Percentiles rank a stretch among this genome's conserved stretches.
These are phyloP conservation scores for Drosophila emarginata DNA, from an alignment of 2,888 invertebrate species.

Conservation along the genomic window DNA sequence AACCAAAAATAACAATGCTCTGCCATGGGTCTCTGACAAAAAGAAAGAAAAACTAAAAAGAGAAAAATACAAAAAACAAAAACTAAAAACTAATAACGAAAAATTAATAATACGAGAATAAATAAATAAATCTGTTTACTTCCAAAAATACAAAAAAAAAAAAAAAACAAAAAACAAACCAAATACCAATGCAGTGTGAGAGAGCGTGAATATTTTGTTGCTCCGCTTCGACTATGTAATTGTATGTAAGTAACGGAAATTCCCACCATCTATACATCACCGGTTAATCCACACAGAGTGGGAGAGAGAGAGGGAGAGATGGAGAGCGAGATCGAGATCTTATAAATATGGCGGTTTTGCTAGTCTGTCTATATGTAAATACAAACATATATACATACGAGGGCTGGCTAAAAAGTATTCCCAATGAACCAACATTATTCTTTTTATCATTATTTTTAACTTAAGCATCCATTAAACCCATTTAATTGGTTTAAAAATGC, in stretches of 20 bases:
- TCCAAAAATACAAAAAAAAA: constrained; percentile 42
- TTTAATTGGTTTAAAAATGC: too few species aligned
- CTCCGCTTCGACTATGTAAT: constrained; percentile 27
- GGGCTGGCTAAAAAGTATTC: background rate
- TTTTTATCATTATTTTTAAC: too few species aligned
- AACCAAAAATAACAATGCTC: constrained; percentile 51
- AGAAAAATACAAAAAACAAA: too few species aligned
- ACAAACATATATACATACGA: background rate
- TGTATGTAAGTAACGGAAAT: constrained; percentile 62
- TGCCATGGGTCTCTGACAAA: constrained; percentile 65
- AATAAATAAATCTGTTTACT: constrained; percentile 77
- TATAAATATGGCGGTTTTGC: constrained; percentile 7
- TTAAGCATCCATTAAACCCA: too few species aligned
- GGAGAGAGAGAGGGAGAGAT: constrained; percentile 17
- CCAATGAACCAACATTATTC: too few species aligned
- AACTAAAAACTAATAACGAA: constrained; percentile 40
- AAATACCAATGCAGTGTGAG: background rate
- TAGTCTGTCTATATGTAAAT: background rate
- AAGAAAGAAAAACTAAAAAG: constrained; percentile 25
- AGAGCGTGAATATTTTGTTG: background rate
- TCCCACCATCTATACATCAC: constrained; percentile 67
- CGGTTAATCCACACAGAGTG: constrained; percentile 55
- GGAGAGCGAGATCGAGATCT: background rate
- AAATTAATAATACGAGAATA: constrained; percentile 63
- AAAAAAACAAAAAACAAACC: constrained; percentile 26